Evolutionary conservation across 1,140 invertebrate genomes (phyloP).

Genomic region (Latrodectus geometricus): DNA sequence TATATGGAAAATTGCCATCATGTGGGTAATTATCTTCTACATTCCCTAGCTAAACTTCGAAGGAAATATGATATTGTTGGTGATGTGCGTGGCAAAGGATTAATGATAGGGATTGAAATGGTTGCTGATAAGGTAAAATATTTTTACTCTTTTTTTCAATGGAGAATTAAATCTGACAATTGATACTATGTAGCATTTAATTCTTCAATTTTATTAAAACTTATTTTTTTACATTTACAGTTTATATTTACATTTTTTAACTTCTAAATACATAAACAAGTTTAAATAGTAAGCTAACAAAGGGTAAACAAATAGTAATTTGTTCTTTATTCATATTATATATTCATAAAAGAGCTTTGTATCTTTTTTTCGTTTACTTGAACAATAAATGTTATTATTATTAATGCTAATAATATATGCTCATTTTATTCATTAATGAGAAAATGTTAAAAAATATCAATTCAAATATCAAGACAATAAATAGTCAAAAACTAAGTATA

Average conservation of each 20-base stretch:
- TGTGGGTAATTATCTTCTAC: conserved; percentile 86
- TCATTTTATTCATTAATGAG: too few relatives aligned
- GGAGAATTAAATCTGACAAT: neutral
- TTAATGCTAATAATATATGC: too few relatives aligned
- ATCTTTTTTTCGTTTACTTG: too few relatives aligned
- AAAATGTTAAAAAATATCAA: too few relatives aligned
- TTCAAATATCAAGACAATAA: too few relatives aligned
- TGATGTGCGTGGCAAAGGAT: conserved; percentile 94
- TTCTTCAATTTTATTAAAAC: neutral
- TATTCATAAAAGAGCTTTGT: too few relatives aligned
- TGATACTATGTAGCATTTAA: neutral
- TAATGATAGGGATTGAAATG: conserved; percentile 96
- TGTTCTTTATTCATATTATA: too few relatives aligned
- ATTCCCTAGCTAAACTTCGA: conserved; percentile 79
- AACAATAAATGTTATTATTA: too few relatives aligned
- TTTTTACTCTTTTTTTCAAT: conserved; percentile 8
- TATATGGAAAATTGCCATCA: conserved; percentile 81
- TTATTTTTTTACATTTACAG: neutral
- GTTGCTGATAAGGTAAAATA: conserved; percentile 75
- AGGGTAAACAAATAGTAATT: too few relatives aligned
- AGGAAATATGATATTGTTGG: conserved; percentile 82
- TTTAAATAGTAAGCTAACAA: too few relatives aligned
- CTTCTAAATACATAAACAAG: neutral
- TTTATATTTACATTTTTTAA: neutral
- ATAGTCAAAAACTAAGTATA: too few relatives aligned